Evolutionary conservation across 2,113 vertebrate genomes (phyloP).

Genomic region (Daubentonia madagascariensis): DNA sequence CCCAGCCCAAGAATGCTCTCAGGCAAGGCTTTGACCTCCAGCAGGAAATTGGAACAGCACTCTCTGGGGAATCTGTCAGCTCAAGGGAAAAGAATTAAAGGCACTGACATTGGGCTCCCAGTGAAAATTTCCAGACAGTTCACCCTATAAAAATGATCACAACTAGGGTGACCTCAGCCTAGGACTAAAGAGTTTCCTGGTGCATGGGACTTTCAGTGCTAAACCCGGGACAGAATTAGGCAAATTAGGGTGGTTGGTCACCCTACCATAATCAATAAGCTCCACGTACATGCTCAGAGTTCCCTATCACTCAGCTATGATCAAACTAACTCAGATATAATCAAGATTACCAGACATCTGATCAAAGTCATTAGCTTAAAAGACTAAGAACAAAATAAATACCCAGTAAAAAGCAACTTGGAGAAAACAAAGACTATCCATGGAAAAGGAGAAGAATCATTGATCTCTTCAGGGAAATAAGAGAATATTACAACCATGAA

Average conservation of each 20-base stretch:
- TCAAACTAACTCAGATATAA: background rate
- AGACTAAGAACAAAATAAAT: slow-evolving; percentile 4
- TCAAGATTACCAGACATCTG: background rate
- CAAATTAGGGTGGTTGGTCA: background rate
- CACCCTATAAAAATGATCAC: background rate
- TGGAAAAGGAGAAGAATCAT: background rate
- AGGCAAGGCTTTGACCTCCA: background rate
- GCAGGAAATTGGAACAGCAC: background rate
- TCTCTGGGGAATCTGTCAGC: background rate
- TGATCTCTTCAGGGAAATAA: background rate
- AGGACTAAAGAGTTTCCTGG: background rate
- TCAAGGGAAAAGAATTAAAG: background rate
- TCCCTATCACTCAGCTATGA: background rate
- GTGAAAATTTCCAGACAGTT: background rate
- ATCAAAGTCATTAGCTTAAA: background rate
- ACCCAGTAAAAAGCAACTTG: background rate
- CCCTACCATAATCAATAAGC: background rate
- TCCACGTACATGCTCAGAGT: background rate
- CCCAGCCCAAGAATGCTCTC: background rate
- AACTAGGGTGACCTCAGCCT: background rate
- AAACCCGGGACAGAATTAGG: background rate
- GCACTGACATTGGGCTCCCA: background rate
- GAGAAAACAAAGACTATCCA: background rate
- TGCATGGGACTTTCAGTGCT: background rate
- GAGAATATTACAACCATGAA: background rate